Percentiles rank a stretch among this genome's conserved stretches.
phyloP scores from a whole-genome alignment of 1,140 invertebrate species.

The Drosophila nasuta region DNA sequence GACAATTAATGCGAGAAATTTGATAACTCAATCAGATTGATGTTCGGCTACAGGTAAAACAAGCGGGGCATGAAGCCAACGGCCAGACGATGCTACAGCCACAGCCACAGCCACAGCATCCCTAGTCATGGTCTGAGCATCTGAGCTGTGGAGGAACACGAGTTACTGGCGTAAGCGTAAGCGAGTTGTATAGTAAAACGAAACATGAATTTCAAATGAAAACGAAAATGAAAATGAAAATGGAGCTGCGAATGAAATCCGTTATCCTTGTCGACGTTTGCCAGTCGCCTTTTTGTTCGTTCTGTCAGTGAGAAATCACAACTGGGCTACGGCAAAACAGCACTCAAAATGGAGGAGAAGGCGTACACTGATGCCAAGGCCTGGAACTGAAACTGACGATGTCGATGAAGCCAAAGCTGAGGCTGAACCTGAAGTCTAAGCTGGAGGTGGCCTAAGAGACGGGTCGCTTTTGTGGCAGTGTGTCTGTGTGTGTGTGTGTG shows the following conservation, averaged over 20 bases:
- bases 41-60: constrained; percentile 13
- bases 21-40: constrained; percentile 28
- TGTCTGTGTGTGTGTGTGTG: too few species aligned
- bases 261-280: constrained; percentile 35
- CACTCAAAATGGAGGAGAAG: neutral
- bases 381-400: neutral
- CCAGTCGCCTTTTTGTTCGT: neutral
- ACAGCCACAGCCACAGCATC: neutral
- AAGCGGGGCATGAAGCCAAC: neutral
- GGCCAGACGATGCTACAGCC: neutral
- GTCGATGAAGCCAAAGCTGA: too few species aligned
- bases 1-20: constrained; percentile 30
- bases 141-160: neutral
- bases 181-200: constrained; percentile 49
- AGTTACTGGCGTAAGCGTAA: constrained; percentile 24
- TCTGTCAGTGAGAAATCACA: constrained; percentile 43
- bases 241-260: constrained; percentile 37
- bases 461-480: neutral
- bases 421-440: neutral
- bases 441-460: neutral
- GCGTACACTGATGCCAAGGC: neutral
- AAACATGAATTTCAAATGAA: constrained; percentile 69
- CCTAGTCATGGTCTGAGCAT: neutral
- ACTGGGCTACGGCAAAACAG: constrained; percentile 35
- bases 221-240: constrained; percentile 42